phyloP scores from a whole-genome alignment of 2,113 vertebrate species.

The Tor tambroides region DNA sequence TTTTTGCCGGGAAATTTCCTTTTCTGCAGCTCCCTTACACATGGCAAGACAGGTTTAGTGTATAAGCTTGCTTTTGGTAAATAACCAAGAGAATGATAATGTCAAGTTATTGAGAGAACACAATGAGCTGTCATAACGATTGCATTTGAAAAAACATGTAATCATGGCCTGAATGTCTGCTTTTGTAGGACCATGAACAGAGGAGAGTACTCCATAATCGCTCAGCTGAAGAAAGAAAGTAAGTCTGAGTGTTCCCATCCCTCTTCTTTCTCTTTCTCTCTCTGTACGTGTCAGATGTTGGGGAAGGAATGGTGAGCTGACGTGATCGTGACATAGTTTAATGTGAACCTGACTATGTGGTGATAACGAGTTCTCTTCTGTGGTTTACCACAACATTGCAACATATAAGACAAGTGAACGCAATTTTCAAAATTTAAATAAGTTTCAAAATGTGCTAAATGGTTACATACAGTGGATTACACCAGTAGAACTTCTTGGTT shows the following conservation, averaged over 20 bases:
- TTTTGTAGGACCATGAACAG: conserved; percentile 90
- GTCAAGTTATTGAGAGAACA: not conserved
- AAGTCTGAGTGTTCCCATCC: conserved; percentile 61
- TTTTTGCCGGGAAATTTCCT: not conserved
- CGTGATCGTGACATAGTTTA: not conserved
- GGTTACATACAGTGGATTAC: not conserved
- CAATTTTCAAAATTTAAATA: not conserved
- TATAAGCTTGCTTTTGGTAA: not conserved
- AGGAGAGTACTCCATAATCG: conserved; percentile 93
- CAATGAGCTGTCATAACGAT: not conserved
- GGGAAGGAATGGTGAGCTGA: not conserved
- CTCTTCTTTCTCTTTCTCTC: not conserved
- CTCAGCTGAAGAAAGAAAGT: conserved; percentile 88
- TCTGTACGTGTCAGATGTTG: not conserved
- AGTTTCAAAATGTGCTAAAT: not conserved
- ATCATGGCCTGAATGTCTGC: conserved; percentile 24
- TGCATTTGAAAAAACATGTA: not conserved
- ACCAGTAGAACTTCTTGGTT: not conserved
- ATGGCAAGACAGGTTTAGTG: not conserved
- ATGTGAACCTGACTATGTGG: conserved; percentile 11
- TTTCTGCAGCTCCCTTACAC: not conserved
- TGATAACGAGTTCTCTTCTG: not conserved
- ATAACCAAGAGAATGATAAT: not conserved
- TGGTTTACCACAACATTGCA: not conserved
- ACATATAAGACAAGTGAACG: not conserved